These are phyloP conservation scores for zebrafish (Danio rerio) DNA, from an alignment of 2,113 vertebrate genomes.

Conservation along the genomic window DNA sequence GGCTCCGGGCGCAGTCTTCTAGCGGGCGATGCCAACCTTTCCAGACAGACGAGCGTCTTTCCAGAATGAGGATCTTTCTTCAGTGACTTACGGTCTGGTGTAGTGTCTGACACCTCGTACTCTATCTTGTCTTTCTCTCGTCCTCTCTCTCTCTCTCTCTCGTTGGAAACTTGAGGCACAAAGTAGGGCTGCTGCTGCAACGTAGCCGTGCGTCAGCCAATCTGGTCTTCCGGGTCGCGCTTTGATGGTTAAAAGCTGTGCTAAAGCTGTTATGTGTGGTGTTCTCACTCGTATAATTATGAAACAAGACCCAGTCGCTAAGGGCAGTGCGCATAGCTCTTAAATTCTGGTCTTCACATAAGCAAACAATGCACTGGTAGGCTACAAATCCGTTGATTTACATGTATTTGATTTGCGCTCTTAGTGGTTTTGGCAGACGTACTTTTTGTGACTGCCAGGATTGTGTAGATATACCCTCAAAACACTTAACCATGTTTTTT, in stretches of 20 bases:
- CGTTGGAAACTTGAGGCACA: conserved; percentile 64
- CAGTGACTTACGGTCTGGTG: conserved; percentile 23
- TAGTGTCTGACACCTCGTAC: conserved; percentile 26
- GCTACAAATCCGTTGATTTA: too few species aligned
- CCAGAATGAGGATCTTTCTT: conserved; percentile 36
- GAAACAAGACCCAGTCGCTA: conserved; percentile 27
- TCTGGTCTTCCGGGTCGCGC: conserved; percentile 68
- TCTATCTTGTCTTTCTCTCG: conserved; percentile 30
- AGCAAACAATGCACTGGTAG: too few species aligned
- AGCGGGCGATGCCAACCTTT: conserved; percentile 38
- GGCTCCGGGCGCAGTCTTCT: background rate
- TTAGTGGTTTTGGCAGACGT: too few species aligned
- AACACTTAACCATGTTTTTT: too few species aligned
- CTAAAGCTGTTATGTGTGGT: conserved; percentile 28
- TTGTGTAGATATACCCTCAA: too few species aligned
- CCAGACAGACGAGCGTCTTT: conserved; percentile 20
- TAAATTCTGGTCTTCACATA: background rate
- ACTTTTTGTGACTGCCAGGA: too few species aligned
- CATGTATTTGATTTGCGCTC: too few species aligned
- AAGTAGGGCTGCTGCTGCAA: conserved; percentile 57
- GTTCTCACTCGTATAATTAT: conserved; percentile 38
- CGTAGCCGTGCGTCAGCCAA: conserved; percentile 72
- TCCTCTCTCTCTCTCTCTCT: conserved; percentile 59
- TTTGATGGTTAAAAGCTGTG: conserved; percentile 36
- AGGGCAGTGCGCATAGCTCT: background rate